Evolutionary conservation across 2,113 vertebrate species (phyloP).

Genomic region (Callospermophilus lateralis): DNA sequence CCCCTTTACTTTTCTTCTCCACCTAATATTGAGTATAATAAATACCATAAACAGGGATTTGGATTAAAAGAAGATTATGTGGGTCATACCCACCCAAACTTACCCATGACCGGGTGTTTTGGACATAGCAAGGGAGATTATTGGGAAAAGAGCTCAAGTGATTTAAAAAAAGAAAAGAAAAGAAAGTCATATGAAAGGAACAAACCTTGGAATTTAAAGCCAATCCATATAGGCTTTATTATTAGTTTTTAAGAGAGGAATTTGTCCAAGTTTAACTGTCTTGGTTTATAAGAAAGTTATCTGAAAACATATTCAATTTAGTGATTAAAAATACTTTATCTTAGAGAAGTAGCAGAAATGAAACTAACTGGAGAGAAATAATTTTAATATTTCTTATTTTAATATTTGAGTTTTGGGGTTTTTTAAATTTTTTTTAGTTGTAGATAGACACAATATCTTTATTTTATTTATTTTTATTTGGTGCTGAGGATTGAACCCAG

Average conservation of each 20-base stretch:
- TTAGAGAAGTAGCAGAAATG: slow-evolving; percentile 43
- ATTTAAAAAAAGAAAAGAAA: not conserved
- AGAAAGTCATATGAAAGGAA: not conserved
- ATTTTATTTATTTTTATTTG: too few relatives aligned
- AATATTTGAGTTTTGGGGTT: not conserved
- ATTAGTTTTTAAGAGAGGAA: not conserved
- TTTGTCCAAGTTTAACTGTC: slow-evolving; percentile 11
- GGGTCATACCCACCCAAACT: not conserved
- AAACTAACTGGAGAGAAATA: slow-evolving; percentile 24
- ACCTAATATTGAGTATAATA: not conserved
- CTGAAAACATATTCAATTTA: slow-evolving; percentile 23
- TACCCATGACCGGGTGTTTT: slow-evolving; percentile 21
- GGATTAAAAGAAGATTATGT: not conserved
- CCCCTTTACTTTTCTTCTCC: slow-evolving; percentile 38
- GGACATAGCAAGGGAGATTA: not conserved
- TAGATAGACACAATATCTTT: too few relatives aligned
- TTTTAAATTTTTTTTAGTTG: too few relatives aligned
- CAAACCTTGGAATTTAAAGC: slow-evolving; percentile 10
- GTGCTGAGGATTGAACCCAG: too few relatives aligned
- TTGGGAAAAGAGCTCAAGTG: not conserved
- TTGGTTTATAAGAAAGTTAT: slow-evolving; percentile 37
- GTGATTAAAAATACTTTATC: slow-evolving; percentile 41
- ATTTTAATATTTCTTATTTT: not conserved
- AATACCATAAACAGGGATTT: not conserved
- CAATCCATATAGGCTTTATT: not conserved